Evolutionary conservation across 2,888 invertebrate species (phyloP), one percentile per base, ranked within the genome.

Genomic region (Pammene aurita): DNA sequence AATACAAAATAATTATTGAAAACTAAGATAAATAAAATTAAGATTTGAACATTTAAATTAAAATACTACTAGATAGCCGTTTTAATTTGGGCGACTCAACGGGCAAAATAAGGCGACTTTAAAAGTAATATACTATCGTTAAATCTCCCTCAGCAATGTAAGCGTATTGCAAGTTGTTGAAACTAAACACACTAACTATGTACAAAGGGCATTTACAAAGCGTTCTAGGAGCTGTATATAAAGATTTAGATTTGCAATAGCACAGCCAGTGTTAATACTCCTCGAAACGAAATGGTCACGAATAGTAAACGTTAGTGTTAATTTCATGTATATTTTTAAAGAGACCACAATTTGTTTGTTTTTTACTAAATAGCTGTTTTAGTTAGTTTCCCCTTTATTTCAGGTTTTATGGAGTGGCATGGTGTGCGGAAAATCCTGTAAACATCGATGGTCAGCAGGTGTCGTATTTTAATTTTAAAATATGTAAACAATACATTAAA

Each of bases 251-350:
- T 55, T 34, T 58, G 18, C 26, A 58, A 68, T 54, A 58, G 46
- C 35, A 16, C n/a, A 52, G 26, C 50, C 46, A 38, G 35, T 41
- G 44, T 16, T 71, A 63, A 67, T 67, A 42, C 70, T 34, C 34
- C 46, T 26, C 42, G 50, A 42, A 60, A 26, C 11, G 54, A 42
- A 58, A 65, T 1, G 46, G 65, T 67, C 71, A 67, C 67, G 68
- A 62, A 67, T 58, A 56, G 55, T 26, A 26, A 65, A 50, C 62
- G 35, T 52, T 18, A 57, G 16, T 63, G 62, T 62, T 57, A 46
- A 16, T 56, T 48, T 56, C 6, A 41, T 56, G 35, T 55, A 41
- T 41, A 60, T 44, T 46, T 41, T 38, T 0, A 5, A 1, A 38
- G 38, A 38, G 9, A 38, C 26, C 38, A 38, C 38, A 42, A 10